Evolutionary conservation across 2,113 vertebrate genomes (phyloP), one percentile per base, ranked within the genome.

Genomic region (Colaptes auratus): DNA sequence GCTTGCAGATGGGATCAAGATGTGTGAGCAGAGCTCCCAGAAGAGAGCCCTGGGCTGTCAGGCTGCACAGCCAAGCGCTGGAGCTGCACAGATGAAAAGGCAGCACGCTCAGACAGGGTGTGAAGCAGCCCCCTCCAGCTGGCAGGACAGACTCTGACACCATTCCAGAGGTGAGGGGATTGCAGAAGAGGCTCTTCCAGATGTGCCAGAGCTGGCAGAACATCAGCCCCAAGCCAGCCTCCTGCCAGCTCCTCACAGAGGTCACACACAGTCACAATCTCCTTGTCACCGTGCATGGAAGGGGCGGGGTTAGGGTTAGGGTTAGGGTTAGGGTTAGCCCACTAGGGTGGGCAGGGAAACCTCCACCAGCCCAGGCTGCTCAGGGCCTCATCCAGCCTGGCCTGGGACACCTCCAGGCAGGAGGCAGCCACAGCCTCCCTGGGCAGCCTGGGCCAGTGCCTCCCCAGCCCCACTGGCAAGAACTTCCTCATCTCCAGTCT

Each of bases 1-100:
- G 78, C 31, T 88, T 44, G 77, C 96, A 97, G 91, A 96, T 97
- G 96, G 96, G 89, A 94, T 92, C 96, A 96, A 97, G 96, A 97
- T 97, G 96, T 97, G 92, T 59, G 95, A 94, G 88, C 91, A 83
- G 78, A 90, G 50, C 64, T 88, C 89, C 81, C 77, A 95, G 93
- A 86, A 76, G 58, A 74, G 48, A 94, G 88, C 58, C 93, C 86
- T 75, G 71, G 84, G 87, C 88, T 89, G 92, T 70, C 67, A 86
- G 76, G 46, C 78, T 80, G 92, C 42, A 87, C 8, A 87, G 82
- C 76, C 95, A 92, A 90, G 60, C 12, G 36, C 52, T 96, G 60
- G 82, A 20, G 66, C 76, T 90, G 74, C 89, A 70, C 52, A 86
- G 92, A 93, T 73, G 75, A 88, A 95, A 94, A 95, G 85, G 82